Evolutionary conservation across 2,888 invertebrate species (phyloP), one percentile per base, ranked within the genome.

Genomic region (Ennomos quercinarius): DNA sequence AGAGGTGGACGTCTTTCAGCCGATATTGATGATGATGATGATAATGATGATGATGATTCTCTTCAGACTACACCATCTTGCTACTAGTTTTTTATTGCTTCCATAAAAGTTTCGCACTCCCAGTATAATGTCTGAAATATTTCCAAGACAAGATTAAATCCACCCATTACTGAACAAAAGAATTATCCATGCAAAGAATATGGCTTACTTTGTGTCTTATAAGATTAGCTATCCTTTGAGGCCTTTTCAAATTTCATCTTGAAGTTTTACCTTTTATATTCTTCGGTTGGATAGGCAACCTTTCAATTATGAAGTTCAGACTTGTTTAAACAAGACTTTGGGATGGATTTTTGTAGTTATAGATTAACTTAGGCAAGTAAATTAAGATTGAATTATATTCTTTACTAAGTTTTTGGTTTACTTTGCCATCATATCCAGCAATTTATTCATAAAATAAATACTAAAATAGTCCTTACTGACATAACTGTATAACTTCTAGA

Each of bases 271-370:
- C 72, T 51, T 59, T 58, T 69, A 40, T 47, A 39, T 58, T 44
- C 60, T 70, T 61, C 68, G 66, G 58, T 59, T 55, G 71, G 61
- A 64, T 73, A 72, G 69, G 64, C 72, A 75, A 69, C 64, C 64
- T 75, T 81, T 80, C 73, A 76, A 78, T 80, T 77, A 78, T 60
- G 71, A 75, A 68, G 75, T 74, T 68, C 65, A 67, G 58, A 57
- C 55, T 57, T 55, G 37, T 49, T 64, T 50, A 47, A 54, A 55
- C 54, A 50, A 52, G 36, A 36, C 36, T 41, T 46, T 11, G 36
- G 37, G 17, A 43, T 11, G 39, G 37, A 17, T 49, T 53, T 55
- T 51, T 55, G 27, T 50, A 51, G 39, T 58, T 46, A 46, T 13
- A 27, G 17, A 49, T 44, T 56, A 49, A 42, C 38, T 46, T 43